These are phyloP conservation scores for Lophochroa leadbeateri DNA, from an alignment of 2,113 vertebrate species.

Conservation along the genomic window DNA sequence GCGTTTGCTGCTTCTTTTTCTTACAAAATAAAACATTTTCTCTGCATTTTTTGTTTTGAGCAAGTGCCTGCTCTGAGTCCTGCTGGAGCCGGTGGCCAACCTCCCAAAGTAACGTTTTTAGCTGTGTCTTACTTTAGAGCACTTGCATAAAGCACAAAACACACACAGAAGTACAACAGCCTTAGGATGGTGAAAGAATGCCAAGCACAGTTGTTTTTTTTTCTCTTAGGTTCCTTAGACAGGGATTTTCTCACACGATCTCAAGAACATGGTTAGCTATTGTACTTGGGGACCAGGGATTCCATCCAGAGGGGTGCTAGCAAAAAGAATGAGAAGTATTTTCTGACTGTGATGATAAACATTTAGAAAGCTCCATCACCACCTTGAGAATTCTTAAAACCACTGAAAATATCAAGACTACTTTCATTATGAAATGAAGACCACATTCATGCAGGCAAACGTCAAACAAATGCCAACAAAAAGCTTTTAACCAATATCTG, in stretches of 20 bases:
- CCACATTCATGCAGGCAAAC: neutral
- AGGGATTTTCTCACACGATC: neutral
- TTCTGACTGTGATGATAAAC: neutral
- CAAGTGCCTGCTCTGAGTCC: neutral
- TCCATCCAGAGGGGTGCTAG: neutral
- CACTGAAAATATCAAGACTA: neutral
- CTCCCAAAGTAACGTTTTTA: neutral
- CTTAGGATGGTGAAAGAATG: neutral
- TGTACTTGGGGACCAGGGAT: neutral
- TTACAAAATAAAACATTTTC: neutral
- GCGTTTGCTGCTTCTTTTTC: constrained; percentile 2
- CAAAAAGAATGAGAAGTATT: neutral
- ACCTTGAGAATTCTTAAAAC: neutral
- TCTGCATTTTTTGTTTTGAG: neutral
- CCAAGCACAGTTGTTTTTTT: neutral
- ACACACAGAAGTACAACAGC: neutral
- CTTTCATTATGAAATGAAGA: neutral
- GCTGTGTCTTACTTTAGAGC: neutral
- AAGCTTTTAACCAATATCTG: neutral
- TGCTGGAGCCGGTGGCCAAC: neutral
- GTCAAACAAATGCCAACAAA: neutral
- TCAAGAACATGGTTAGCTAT: neutral
- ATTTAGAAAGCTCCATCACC: neutral
- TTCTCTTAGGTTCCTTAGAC: neutral
- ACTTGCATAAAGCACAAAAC: neutral